Conservation (phyloP, 2,113 vertebrate species). For the Cebidichthys violaceus region DNA sequence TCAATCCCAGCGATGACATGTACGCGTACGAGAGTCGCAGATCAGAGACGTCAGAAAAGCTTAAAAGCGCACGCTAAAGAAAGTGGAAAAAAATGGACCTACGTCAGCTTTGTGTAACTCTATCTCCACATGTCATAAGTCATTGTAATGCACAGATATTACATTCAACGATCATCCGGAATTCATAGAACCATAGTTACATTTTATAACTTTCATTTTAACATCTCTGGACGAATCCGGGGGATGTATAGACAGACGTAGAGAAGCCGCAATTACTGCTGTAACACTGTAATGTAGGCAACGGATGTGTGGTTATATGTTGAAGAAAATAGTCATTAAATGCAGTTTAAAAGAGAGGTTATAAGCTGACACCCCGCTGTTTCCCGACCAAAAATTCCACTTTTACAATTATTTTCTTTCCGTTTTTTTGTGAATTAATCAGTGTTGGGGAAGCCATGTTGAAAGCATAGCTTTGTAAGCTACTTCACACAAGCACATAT, state of each 20-base stretch:
- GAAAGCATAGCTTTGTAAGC: background rate
- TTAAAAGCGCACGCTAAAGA: background rate
- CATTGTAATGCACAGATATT: background rate
- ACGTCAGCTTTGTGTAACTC: background rate
- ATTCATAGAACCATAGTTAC: background rate
- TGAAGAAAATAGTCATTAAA: no score
- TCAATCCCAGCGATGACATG: conserved; percentile 38
- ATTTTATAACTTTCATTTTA: background rate
- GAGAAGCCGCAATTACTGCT: no score
- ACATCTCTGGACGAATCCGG: background rate
- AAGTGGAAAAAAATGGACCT: background rate
- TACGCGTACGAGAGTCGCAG: conserved; percentile 7
- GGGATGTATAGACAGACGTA: background rate
- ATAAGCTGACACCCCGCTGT: no score
- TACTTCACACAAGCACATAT: background rate
- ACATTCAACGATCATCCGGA: background rate
- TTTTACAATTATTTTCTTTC: no score
- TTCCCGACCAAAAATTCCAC: no score
- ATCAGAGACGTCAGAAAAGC: background rate
- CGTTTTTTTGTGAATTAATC: background rate
- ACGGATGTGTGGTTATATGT: no score
- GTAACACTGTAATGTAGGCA: no score
- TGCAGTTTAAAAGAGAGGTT: no score
- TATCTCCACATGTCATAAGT: background rate
- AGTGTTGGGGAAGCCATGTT: background rate